Evolutionary conservation across 2,113 vertebrate genomes (phyloP), one percentile per base, ranked within the genome.

Genomic region (Tragelaphus imberbis): DNA sequence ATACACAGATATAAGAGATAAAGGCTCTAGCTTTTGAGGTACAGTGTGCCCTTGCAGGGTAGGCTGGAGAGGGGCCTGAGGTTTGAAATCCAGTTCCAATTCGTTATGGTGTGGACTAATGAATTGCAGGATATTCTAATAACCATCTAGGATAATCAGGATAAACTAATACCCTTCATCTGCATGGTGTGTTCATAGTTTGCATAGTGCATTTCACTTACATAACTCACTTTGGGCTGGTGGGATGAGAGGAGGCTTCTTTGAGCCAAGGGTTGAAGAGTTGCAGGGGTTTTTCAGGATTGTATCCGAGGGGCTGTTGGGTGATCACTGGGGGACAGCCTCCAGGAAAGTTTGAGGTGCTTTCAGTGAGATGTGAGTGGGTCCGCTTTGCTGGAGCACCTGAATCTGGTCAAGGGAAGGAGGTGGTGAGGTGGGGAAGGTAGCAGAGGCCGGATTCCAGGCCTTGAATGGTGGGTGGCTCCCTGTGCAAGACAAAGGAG

Each of bases 71-170:
- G 47, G 21, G 55, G 51, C 44, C 53, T 56, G 88, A 91, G 71
- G 75, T 58, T 90, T 71, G 81, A 95, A 84, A 85, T 95, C 82
- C 94, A 93, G 71, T 88, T 94, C 77, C 90, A 93, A 5, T 84
- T 92, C 23, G 65, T 59, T 17, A 12, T 84, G 68, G 12, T 47
- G 14, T 75, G 5, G 40, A 49, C 25, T n/a, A 36, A 28, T 94
- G 47, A 87, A 25, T 58, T 95, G 13, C 82, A 84, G 47, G 28
- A n/a, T 95, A 25, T 55, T 1, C 53, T 90, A 79, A 91, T 75
- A 75, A 75, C 71, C 36, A 44, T 27, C 71, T 77, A 44, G 71
- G 71, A 25, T 75, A 75, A 75, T 36, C 68, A 25, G 71, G 21
- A 77, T 75, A 56, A 91, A 90, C 65, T 80, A 30, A 47, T 53